Percentiles rank a stretch among this genome's conserved stretches.
Evolutionary conservation across 2,797 vertebrate genomes (phyloP).

Genomic region (Acrossocheilus fasciatus): DNA sequence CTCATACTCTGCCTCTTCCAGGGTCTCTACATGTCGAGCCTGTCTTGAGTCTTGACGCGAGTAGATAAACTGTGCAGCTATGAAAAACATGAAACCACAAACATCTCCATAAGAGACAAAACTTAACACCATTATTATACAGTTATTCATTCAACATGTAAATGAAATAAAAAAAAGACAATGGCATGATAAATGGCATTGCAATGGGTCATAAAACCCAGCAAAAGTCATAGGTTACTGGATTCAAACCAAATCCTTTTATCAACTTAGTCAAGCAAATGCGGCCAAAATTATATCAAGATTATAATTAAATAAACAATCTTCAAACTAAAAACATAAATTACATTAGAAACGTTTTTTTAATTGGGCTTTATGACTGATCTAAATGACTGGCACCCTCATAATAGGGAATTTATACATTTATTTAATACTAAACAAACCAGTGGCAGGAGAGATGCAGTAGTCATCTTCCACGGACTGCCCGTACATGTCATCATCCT

Average conservation of each 20-base stretch:
- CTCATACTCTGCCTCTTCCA: constrained; percentile 88
- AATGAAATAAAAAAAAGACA: neutral
- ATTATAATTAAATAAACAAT: neutral
- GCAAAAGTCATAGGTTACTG: neutral
- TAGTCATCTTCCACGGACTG: constrained; percentile 98
- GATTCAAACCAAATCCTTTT: neutral
- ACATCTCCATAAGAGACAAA: neutral
- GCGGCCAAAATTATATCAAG: neutral
- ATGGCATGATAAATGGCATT: neutral
- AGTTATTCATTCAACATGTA: neutral
- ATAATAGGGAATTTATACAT: constrained; percentile 3
- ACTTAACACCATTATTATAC: neutral
- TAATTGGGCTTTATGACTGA: neutral
- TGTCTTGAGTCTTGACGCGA: constrained; percentile 85
- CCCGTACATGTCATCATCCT: constrained; percentile 95
- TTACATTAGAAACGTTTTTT: neutral
- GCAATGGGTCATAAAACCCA: neutral
- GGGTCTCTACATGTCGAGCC: constrained; percentile 79
- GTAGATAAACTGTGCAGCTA: constrained; percentile 98
- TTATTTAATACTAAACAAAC: constrained; percentile 69
- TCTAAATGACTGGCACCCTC: neutral
- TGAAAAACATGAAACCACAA: constrained; percentile 44
- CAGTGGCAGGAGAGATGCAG: constrained; percentile 98
- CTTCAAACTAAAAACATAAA: neutral
- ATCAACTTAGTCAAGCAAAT: neutral